Percentiles rank a stretch among this genome's conserved stretches.
Conservation (phyloP, 2,113 vertebrate species). For the Ibidorhyncha struthersii region DNA sequence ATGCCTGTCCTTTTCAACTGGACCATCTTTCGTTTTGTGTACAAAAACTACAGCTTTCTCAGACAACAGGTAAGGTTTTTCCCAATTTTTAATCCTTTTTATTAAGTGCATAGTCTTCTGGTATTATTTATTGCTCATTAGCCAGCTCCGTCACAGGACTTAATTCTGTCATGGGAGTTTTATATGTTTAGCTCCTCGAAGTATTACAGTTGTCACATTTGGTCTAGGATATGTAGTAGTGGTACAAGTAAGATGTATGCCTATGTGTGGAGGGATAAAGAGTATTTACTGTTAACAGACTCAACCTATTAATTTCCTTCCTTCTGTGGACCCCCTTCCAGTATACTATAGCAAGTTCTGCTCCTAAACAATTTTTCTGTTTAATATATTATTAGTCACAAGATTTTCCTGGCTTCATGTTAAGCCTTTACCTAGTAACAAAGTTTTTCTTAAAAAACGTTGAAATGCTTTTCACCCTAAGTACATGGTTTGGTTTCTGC, state of each 20-base stretch:
- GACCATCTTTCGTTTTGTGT: no score
- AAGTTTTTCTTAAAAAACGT: not conserved
- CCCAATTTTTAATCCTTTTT: no score
- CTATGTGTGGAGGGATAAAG: not conserved
- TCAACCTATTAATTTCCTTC: not conserved
- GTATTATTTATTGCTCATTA: no score
- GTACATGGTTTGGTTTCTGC: not conserved
- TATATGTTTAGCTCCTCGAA: not conserved
- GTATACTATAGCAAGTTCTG: not conserved
- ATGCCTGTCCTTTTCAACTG: no score
- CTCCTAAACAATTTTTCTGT: not conserved
- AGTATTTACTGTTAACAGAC: not conserved
- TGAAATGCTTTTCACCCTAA: not conserved
- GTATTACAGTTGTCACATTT: not conserved
- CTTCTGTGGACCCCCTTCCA: not conserved
- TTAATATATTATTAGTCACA: not conserved
- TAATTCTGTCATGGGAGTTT: not conserved
- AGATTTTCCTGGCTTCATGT: not conserved
- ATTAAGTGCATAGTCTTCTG: no score
- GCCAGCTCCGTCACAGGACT: not conserved
- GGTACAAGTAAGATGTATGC: not conserved
- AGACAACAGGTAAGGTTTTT: no score
- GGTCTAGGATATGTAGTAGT: not conserved
- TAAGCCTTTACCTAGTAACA: not conserved
- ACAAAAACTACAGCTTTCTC: no score